Conservation (phyloP, 2,797 vertebrate species). For the Bryconaethiops microstoma region DNA sequence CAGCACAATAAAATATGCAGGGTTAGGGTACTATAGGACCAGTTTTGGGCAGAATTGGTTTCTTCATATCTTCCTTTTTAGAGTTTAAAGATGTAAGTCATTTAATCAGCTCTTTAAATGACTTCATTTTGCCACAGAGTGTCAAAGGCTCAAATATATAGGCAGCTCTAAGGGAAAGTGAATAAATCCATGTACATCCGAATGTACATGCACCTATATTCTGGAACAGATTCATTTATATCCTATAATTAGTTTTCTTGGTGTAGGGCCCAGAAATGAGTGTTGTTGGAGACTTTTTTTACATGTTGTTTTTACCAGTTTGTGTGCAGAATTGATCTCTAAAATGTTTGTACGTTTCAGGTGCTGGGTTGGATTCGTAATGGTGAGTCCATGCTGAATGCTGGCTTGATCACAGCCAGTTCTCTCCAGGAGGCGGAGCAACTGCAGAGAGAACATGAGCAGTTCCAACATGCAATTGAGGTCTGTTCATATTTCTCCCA, state of each 20-base stretch:
- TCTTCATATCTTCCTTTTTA: neutral
- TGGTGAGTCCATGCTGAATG: conserved; percentile 96
- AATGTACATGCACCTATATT: too few species aligned
- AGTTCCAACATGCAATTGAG: conserved; percentile 98
- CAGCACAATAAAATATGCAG: neutral
- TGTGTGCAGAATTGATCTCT: neutral
- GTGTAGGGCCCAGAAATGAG: too few species aligned
- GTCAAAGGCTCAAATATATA: too few species aligned
- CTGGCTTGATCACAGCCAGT: conserved; percentile 95
- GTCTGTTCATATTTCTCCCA: conserved; percentile 63
- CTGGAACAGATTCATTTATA: too few species aligned
- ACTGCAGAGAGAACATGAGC: conserved; percentile 94
- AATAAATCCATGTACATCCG: too few species aligned
- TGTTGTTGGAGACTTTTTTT: too few species aligned
- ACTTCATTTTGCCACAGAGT: too few species aligned
- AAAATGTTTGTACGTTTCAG: conserved; percentile 66
- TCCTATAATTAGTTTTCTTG: too few species aligned
- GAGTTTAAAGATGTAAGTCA: neutral
- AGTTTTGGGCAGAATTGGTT: neutral
- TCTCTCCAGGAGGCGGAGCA: conserved; percentile 96
- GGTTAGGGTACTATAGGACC: neutral
- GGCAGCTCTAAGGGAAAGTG: too few species aligned
- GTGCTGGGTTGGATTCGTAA: conserved; percentile 98
- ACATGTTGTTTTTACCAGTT: neutral
- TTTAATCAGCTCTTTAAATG: too few species aligned